These are phyloP conservation scores for Halocynthia aurantium DNA, from an alignment of 23 tunicate genomes.

Conservation along the genomic window DNA sequence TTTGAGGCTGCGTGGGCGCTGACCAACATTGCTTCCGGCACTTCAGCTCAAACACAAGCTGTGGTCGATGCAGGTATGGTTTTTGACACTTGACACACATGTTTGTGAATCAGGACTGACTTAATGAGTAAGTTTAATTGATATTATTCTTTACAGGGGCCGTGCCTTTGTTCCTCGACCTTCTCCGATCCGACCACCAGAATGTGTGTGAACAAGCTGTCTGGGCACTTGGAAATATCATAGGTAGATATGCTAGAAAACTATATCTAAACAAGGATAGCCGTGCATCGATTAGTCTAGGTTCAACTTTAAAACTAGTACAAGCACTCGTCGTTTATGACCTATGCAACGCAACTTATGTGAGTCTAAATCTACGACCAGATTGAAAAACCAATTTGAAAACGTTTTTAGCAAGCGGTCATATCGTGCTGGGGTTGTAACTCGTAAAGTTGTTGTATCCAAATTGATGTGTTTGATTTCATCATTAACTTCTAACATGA, in stretches of 20 bases:
- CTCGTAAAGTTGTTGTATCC: too few relatives aligned
- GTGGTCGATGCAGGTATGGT: constrained; percentile 93
- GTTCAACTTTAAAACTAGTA: too few relatives aligned
- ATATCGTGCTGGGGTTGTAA: too few relatives aligned
- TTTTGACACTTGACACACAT: not conserved
- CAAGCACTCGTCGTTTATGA: too few relatives aligned
- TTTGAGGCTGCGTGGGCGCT: constrained; percentile 99
- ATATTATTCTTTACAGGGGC: constrained; percentile 51
- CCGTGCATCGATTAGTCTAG: too few relatives aligned
- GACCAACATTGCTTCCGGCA: constrained; percentile 96
- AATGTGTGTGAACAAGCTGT: constrained; percentile 99
- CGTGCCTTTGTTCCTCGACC: constrained; percentile 75
- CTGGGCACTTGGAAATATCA: constrained; percentile 99
- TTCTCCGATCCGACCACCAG: constrained; percentile 80
- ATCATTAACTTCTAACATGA: too few relatives aligned
- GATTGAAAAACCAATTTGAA: too few relatives aligned
- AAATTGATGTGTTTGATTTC: too few relatives aligned
- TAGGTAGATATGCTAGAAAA: constrained; percentile 33
- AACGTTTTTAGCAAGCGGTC: too few relatives aligned
- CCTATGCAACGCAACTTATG: too few relatives aligned
- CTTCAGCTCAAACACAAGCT: constrained; percentile 96
- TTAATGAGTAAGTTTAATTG: not conserved
- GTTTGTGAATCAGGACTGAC: not conserved
- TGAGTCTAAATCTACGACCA: too few relatives aligned
- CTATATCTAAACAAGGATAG: too few relatives aligned